Percentiles rank a stretch among this genome's conserved stretches.
Evolutionary conservation across 2,888 invertebrate genomes (phyloP).

Genomic region (Eudasyphora cyanicolor): DNA sequence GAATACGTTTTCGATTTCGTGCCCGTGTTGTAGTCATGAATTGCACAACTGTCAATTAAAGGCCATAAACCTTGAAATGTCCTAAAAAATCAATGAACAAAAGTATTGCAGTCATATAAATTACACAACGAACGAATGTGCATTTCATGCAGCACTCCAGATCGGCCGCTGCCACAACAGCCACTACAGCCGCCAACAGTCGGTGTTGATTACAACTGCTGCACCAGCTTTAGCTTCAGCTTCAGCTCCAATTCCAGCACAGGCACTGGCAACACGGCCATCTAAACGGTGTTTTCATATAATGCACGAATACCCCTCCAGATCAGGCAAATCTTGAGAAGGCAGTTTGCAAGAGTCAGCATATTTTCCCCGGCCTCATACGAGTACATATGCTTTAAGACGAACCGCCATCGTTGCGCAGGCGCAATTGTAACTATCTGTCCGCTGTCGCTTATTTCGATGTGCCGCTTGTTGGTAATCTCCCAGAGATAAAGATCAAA

Average conservation of each 20-base stretch:
- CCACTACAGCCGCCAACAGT: not conserved
- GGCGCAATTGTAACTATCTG: not conserved
- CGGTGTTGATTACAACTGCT: constrained; percentile 34
- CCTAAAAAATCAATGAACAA: constrained; percentile 65
- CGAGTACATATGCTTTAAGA: constrained; percentile 19
- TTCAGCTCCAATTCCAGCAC: too few relatives aligned
- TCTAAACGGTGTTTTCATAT: constrained; percentile 23
- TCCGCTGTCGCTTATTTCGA: not conserved
- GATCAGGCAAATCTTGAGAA: not conserved
- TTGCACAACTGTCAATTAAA: constrained; percentile 64
- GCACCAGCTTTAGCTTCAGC: too few relatives aligned
- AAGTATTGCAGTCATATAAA: constrained; percentile 46
- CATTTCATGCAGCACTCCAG: constrained; percentile 17
- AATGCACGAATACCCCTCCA: not conserved
- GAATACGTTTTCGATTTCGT: constrained; percentile 1
- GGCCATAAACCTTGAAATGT: constrained; percentile 63
- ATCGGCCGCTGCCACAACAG: not conserved
- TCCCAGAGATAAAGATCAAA: constrained; percentile 60
- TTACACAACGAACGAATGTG: constrained; percentile 29
- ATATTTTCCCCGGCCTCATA: not conserved
- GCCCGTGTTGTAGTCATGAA: constrained; percentile 50
- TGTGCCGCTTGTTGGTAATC: constrained; percentile 33
- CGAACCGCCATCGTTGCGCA: not conserved
- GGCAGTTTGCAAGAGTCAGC: not conserved
- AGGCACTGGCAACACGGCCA: not conserved